Evolutionary conservation across 1,140 invertebrate genomes (phyloP).

Genomic region (Frieseomelitta varia): DNA sequence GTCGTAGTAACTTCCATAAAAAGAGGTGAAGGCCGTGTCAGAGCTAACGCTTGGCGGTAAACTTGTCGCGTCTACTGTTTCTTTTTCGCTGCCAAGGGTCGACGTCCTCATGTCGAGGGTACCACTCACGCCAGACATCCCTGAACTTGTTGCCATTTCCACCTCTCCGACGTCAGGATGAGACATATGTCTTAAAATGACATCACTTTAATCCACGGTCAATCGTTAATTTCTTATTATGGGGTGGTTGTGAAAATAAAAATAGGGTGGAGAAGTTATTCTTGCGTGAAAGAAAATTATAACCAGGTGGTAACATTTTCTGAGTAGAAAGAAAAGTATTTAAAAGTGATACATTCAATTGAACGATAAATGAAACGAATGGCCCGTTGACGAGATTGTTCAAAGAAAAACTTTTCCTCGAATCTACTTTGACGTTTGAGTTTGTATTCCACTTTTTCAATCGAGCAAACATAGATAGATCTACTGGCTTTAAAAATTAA

Average conservation of each 20-base stretch:
- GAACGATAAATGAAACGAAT: background rate
- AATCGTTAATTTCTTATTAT: conserved; percentile 34
- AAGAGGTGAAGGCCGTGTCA: conserved; percentile 88
- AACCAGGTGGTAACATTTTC: background rate
- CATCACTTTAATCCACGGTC: conserved; percentile 67
- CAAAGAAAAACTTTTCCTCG: background rate
- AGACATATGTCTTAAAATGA: conserved; percentile 79
- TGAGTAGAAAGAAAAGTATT: background rate
- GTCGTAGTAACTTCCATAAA: conserved; percentile 84
- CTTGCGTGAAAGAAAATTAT: background rate
- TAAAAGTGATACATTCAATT: background rate
- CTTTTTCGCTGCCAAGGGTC: conserved; percentile 75
- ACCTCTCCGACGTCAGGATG: conserved; percentile 76
- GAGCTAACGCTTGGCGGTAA: conserved; percentile 82
- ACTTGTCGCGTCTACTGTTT: conserved; percentile 76
- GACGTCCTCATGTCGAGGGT: conserved; percentile 77
- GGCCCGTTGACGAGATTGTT: background rate
- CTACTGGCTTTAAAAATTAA: background rate
- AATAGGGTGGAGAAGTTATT: background rate
- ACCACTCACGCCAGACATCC: conserved; percentile 75
- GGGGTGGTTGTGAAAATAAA: background rate
- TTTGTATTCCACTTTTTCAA: background rate
- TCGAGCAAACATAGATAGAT: background rate
- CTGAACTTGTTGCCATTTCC: conserved; percentile 78
- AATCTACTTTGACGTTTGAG: background rate